Conservation (phyloP, 2,113 vertebrate genomes). For the Todiramphus saurophagus region DNA sequence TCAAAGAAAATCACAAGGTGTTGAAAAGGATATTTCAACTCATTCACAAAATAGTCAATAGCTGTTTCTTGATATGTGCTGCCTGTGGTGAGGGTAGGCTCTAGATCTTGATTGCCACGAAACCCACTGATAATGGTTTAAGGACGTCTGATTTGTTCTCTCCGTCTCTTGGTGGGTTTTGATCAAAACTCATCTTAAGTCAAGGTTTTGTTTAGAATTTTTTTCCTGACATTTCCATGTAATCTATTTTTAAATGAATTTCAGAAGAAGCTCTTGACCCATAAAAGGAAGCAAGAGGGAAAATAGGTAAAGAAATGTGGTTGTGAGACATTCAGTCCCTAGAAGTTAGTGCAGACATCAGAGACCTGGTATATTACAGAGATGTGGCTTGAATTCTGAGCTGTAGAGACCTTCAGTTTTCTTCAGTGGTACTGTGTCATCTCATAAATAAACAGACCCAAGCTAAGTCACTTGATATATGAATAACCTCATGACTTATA, state of each 20-base stretch:
- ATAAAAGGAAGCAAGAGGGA: not conserved
- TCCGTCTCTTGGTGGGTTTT: not conserved
- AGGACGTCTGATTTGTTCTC: not conserved
- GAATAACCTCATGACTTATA: not conserved
- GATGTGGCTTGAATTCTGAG: not conserved
- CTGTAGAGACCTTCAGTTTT: not conserved
- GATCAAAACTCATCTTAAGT: not conserved
- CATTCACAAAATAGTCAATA: not conserved
- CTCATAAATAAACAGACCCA: not conserved
- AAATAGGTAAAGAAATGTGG: not conserved
- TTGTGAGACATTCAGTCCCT: not conserved
- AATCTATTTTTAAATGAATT: not conserved
- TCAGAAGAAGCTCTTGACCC: not conserved
- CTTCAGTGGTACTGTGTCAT: not conserved
- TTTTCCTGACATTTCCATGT: not conserved
- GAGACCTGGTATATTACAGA: not conserved
- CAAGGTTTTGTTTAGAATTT: not conserved
- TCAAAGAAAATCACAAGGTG: not conserved
- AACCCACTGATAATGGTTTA: not conserved
- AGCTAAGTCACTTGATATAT: not conserved
- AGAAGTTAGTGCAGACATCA: not conserved
- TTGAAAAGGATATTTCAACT: not conserved
- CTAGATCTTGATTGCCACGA: not conserved
- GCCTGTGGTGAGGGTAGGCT: not conserved
- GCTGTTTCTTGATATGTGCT: fast-evolving